A percentile compares a stretch with the other conserved stretches of the same genome.
These are phyloP conservation scores for Alectura lathami DNA, from an alignment of 2,113 vertebrate genomes.

Conservation along the genomic window DNA sequence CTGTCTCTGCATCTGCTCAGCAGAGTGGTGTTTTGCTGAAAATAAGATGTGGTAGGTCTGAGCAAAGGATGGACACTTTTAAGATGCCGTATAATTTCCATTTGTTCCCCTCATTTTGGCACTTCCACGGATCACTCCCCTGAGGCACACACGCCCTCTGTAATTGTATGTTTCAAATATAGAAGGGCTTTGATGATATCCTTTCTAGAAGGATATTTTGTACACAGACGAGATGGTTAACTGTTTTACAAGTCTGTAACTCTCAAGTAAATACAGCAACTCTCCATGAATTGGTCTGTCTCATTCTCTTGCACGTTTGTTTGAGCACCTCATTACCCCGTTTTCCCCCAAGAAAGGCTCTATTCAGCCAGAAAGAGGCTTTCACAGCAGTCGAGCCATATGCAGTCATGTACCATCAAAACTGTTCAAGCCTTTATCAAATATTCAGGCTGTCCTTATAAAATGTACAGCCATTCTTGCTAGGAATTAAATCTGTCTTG, in stretches of 20 bases:
- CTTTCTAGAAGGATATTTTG: background rate
- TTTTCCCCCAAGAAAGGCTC: background rate
- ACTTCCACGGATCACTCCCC: background rate
- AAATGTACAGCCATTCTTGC: background rate
- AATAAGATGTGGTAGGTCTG: background rate
- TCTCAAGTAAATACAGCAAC: background rate
- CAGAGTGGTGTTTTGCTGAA: background rate
- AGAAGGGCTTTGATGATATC: background rate
- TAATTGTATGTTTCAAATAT: background rate
- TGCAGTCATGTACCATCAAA: background rate
- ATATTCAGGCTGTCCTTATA: background rate
- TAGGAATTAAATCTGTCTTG: background rate
- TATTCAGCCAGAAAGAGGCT: background rate
- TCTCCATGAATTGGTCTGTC: rapidly evolving
- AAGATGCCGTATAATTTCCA: background rate
- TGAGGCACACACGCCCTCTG: background rate
- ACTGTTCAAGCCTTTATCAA: background rate
- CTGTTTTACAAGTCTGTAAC: background rate
- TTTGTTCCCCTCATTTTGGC: rapidly evolving
- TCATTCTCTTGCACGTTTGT: background rate
- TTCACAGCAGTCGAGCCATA: background rate
- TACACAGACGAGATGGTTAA: background rate
- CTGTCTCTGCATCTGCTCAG: background rate
- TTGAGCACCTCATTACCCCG: background rate
- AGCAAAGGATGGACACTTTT: background rate